Evolutionary conservation across 2,888 invertebrate genomes (phyloP).

Genomic region (Hypolimnas misippus): DNA sequence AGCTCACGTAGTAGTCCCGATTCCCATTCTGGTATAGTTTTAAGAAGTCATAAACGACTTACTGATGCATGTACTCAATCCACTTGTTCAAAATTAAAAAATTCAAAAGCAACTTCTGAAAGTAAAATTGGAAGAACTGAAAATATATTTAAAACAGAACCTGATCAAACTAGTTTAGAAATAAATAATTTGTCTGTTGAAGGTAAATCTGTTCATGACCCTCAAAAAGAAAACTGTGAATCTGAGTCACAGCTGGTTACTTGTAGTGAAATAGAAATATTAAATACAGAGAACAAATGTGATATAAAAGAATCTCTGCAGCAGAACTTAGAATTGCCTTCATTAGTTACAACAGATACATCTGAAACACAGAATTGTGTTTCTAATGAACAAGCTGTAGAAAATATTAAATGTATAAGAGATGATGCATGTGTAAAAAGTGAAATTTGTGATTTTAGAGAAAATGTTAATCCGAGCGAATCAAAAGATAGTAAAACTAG

Average conservation of each 20-base stretch:
- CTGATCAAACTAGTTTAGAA: slow-evolving; percentile 59
- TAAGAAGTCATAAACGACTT: slow-evolving; percentile 86
- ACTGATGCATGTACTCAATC: slow-evolving; percentile 62
- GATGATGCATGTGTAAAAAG: slow-evolving; percentile 70
- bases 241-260: slow-evolving; percentile 51
- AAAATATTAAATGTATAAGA: slow-evolving; percentile 62
- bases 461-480: slow-evolving; percentile 81
- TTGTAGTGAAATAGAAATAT: slow-evolving; percentile 54
- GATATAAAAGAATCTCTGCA: slow-evolving; percentile 74
- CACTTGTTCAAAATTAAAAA: slow-evolving; percentile 63
- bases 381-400: slow-evolving; percentile 59
- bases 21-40: slow-evolving; percentile 82
- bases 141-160: slow-evolving; percentile 63
- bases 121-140: slow-evolving; percentile 61
- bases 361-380: slow-evolving; percentile 51
- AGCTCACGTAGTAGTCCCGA: slow-evolving; percentile 80
- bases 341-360: slow-evolving; percentile 50
- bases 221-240: slow-evolving; percentile 51
- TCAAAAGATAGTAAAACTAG: slow-evolving; percentile 68
- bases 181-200: slow-evolving; percentile 47
- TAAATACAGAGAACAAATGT: slow-evolving; percentile 56
- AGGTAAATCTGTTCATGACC: slow-evolving; percentile 54
- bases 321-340: slow-evolving; percentile 52
- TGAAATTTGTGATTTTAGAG: slow-evolving; percentile 79
- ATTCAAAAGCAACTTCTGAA: slow-evolving; percentile 58